Percentiles rank a stretch among this genome's conserved stretches.
Conservation (phyloP, 2,797 vertebrate genomes). For the Rhinatrema bivittatum region DNA sequence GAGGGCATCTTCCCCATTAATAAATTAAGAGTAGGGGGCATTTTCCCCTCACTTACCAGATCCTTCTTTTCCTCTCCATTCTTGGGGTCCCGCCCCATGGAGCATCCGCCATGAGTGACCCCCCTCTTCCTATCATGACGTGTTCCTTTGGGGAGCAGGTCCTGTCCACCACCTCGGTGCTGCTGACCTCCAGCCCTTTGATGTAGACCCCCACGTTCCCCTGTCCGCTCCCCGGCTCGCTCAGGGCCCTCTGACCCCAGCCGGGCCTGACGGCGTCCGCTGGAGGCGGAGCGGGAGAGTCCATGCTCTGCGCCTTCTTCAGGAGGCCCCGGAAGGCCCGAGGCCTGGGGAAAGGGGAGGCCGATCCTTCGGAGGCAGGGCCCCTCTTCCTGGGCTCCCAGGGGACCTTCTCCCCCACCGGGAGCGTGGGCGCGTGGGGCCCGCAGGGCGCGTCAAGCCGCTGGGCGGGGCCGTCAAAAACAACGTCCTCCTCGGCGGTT, state of each 20-base stretch:
- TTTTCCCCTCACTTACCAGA: too few relatives aligned
- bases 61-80: slow-evolving; percentile 39
- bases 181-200: slow-evolving; percentile 85
- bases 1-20: too few relatives aligned
- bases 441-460: not conserved
- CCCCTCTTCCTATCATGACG: slow-evolving; percentile 70
- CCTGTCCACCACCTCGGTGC: slow-evolving; percentile 82
- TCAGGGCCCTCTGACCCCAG: not conserved
- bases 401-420: not conserved
- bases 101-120: slow-evolving; percentile 56
- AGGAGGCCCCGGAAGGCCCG: too few relatives aligned
- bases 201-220: slow-evolving; percentile 59
- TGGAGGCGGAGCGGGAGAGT: not conserved
- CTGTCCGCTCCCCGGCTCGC: slow-evolving; percentile 9
- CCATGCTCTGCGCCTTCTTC: not conserved
- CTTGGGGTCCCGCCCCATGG: slow-evolving; percentile 47
- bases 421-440: not conserved
- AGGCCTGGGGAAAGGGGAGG: too few relatives aligned
- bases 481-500: slow-evolving; percentile 20
- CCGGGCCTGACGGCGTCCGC: not conserved
- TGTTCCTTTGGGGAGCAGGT: slow-evolving; percentile 79
- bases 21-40: too few relatives aligned
- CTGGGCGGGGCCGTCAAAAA: not conserved
- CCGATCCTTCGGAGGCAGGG: too few relatives aligned
- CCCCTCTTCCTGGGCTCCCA: not conserved